Conservation (phyloP, 2,797 vertebrate species). For the Cercopithecus petaurista region DNA sequence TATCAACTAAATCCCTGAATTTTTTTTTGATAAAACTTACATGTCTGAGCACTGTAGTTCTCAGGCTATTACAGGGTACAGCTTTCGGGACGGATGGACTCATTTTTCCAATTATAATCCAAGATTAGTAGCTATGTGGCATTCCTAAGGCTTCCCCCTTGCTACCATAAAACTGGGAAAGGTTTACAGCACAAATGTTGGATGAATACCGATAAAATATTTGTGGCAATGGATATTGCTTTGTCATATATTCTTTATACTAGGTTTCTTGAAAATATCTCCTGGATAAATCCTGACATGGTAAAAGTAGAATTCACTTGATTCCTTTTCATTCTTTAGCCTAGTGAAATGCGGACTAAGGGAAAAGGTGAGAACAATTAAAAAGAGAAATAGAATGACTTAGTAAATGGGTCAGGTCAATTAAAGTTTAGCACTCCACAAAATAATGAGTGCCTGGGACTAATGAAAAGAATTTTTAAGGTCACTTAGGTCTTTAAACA, state of each 20-base stretch:
- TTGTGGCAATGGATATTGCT: background rate
- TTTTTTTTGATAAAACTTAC: background rate
- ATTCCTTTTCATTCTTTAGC: background rate
- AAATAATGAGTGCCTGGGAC: background rate
- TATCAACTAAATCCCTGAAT: background rate
- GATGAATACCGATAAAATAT: background rate
- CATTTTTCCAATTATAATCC: background rate
- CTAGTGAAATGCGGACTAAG: background rate
- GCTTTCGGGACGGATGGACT: background rate
- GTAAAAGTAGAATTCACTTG: background rate
- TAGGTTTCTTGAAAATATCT: background rate
- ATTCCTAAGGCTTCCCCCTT: background rate
- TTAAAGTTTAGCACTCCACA: background rate
- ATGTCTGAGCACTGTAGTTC: background rate
- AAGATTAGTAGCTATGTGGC: background rate
- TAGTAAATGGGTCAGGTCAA: background rate
- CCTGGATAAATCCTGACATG: background rate
- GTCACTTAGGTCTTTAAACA: conserved; percentile 5
- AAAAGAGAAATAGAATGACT: background rate
- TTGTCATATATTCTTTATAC: background rate
- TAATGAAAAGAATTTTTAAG: background rate
- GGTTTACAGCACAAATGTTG: background rate
- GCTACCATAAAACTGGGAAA: background rate
- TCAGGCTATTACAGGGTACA: background rate
- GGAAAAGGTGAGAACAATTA: background rate